Conservation (phyloP, 2,797 vertebrate genomes). For the Gastrophryne carolinensis region DNA sequence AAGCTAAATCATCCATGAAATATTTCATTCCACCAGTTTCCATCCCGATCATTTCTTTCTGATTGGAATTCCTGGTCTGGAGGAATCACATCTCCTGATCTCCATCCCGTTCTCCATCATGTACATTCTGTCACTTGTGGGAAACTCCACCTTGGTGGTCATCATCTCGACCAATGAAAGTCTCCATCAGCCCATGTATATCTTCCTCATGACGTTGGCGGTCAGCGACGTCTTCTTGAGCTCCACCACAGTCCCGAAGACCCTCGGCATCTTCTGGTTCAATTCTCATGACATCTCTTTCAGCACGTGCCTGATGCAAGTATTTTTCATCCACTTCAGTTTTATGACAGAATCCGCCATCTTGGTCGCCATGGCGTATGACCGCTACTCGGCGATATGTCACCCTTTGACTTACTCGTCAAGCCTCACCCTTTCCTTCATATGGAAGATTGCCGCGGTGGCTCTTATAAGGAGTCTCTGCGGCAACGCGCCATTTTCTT, state of each 20-base stretch:
- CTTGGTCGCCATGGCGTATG: slow-evolving; percentile 14
- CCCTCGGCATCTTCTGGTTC: slow-evolving; percentile 26
- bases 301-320: background rate
- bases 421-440: background rate
- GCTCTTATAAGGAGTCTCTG: background rate
- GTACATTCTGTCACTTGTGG: background rate
- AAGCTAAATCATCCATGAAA: background rate
- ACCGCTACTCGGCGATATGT: slow-evolving; percentile 19
- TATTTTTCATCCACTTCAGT: slow-evolving; percentile 4
- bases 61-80: slow-evolving; percentile 28
- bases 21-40: background rate
- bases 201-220: slow-evolving; percentile 13
- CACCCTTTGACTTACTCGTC: background rate
- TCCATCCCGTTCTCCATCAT: slow-evolving; percentile 39
- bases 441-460: background rate
- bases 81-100: slow-evolving; percentile 10
- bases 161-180: background rate
- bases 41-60: slow-evolving; percentile 27
- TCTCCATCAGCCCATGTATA: slow-evolving; percentile 36
- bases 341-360: background rate
- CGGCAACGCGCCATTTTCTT: background rate
- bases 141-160: slow-evolving; percentile 4
- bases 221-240: background rate
- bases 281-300: background rate
- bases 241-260: slow-evolving; percentile 26